Percentiles rank a stretch among this genome's conserved stretches.
These are phyloP conservation scores for Ibycter americanus DNA, from an alignment of 2,797 vertebrate genomes.

Conservation along the genomic window DNA sequence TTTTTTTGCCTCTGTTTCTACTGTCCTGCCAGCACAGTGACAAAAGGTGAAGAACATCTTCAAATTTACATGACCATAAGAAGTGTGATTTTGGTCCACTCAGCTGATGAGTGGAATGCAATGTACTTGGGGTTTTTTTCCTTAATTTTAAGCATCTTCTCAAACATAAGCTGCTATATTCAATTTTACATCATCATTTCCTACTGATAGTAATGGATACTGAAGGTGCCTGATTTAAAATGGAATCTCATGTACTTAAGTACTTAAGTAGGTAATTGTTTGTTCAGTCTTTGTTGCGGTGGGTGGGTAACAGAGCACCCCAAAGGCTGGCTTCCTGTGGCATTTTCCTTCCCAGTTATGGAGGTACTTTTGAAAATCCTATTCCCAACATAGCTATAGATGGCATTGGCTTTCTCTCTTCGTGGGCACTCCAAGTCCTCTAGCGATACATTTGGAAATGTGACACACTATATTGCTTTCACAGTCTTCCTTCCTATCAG, in stretches of 20 bases:
- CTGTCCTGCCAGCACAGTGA: not conserved
- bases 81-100: not conserved
- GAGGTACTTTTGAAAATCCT: not conserved
- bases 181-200: not conserved
- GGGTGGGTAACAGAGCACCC: not conserved
- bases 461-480: not conserved
- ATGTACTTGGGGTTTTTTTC: not conserved
- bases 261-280: not conserved
- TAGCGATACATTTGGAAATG: not conserved
- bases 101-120: not conserved
- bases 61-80: not conserved
- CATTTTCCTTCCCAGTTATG: not conserved
- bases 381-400: fast-evolving
- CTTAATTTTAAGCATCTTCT: not conserved
- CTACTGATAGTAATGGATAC: not conserved
- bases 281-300: not conserved
- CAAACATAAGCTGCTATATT: not conserved
- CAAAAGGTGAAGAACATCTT: not conserved
- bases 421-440: not conserved
- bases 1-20: not conserved
- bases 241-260: not conserved
- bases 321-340: not conserved
- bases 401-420: not conserved
- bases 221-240: not conserved
- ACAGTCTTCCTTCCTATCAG: not conserved